Percentiles rank a stretch among this genome's conserved stretches.
Conservation (phyloP, 2,888 invertebrate genomes). For the Eupithecia exiguata region DNA sequence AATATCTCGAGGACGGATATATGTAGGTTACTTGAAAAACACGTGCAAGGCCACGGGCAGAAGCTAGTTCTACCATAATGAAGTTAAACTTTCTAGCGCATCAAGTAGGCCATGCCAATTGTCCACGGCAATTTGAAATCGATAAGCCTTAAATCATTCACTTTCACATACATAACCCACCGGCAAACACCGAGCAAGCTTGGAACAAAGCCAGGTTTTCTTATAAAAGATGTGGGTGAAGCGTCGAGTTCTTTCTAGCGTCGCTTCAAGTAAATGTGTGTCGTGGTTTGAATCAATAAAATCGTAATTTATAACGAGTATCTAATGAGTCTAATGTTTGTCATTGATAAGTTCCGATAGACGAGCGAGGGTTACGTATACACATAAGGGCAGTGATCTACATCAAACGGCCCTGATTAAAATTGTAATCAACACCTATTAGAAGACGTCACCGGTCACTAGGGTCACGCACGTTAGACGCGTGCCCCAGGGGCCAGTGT, state of each 20-base stretch:
- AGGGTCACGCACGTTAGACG: background rate
- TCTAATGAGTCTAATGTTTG: background rate
- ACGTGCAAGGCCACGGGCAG: too few species aligned
- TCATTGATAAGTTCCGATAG: background rate
- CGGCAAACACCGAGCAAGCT: constrained; percentile 1
- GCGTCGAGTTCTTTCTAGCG: background rate
- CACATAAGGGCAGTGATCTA: background rate
- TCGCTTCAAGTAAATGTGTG: background rate
- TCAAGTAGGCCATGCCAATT: background rate
- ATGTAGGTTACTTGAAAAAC: too few species aligned
- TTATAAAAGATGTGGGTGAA: constrained; percentile 4
- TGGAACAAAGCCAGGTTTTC: constrained; percentile 8
- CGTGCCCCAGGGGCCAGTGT: background rate
- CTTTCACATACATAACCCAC: background rate
- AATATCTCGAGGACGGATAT: too few species aligned
- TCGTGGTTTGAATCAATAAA: background rate
- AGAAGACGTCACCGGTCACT: background rate
- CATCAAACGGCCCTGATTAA: background rate
- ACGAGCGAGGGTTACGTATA: background rate
- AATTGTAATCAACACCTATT: background rate
- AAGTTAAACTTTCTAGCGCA: background rate
- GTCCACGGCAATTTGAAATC: background rate
- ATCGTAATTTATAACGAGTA: background rate
- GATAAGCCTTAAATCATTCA: background rate
- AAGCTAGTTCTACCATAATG: background rate